Percentiles rank a stretch among this genome's conserved stretches.
Evolutionary conservation across 2,797 vertebrate genomes (phyloP).

Genomic region (Myripristis jacobus): DNA sequence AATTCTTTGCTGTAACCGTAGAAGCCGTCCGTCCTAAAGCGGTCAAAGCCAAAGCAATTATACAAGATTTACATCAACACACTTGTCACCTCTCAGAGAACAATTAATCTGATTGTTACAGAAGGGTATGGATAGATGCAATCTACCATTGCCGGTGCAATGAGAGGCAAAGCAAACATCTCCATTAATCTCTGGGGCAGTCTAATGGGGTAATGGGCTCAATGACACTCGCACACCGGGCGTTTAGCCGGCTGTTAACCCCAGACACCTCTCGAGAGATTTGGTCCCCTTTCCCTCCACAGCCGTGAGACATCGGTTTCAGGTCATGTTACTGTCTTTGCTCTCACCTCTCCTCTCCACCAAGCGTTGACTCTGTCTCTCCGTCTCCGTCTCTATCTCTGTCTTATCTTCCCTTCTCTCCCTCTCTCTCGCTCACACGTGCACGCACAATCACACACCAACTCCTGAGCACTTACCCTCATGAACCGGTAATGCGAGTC

Average conservation of each 20-base stretch:
- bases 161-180: conserved; percentile 42
- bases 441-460: conserved; percentile 32
- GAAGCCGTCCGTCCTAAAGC: conserved; percentile 10
- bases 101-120: conserved; percentile 24
- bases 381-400: conserved; percentile 53
- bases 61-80: conserved; percentile 19
- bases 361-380: conserved; percentile 47
- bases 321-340: conserved; percentile 64
- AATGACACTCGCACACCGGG: conserved; percentile 50
- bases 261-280: conserved; percentile 50
- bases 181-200: conserved; percentile 51
- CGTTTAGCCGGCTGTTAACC: conserved; percentile 68
- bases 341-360: conserved; percentile 58
- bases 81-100: conserved; percentile 2
- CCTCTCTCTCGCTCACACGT: conserved; percentile 3
- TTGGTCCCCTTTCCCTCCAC: conserved; percentile 14
- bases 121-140: conserved; percentile 2
- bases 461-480: conserved; percentile 76
- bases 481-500: conserved; percentile 77
- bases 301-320: conserved; percentile 67
- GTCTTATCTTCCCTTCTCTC: conserved; percentile 48
- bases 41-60: conserved; percentile 20
- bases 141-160: conserved; percentile 16
- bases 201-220: conserved; percentile 52
- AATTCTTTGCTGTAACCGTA: not conserved